Evolutionary conservation across 1,140 invertebrate genomes (phyloP).

Genomic region (Teleopsis dalmanni): DNA sequence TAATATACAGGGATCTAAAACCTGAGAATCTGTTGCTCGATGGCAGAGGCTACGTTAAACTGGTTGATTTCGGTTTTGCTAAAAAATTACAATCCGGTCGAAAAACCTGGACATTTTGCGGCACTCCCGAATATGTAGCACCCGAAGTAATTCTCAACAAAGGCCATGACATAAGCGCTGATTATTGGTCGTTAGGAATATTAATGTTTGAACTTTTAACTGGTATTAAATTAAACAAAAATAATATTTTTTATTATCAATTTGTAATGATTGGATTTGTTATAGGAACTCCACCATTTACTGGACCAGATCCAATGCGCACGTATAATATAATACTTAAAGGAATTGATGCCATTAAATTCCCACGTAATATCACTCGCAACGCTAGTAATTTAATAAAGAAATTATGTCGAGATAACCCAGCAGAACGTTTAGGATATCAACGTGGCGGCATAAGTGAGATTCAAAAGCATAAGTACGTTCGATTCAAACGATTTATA

Average conservation of each 20-base stretch:
- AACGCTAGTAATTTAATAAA: conserved; percentile 94
- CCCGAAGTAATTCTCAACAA: conserved; percentile 96
- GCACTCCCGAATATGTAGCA: conserved; percentile 81
- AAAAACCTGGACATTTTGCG: conserved; percentile 98
- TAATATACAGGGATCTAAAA: conserved; percentile 97
- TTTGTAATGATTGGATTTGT: too few species aligned
- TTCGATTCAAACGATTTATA: conserved; percentile 16
- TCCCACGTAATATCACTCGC: conserved; percentile 85
- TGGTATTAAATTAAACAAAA: conserved; percentile 10
- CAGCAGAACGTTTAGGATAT: conserved; percentile 92
- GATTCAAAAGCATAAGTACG: conserved; percentile 95
- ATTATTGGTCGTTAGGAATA: conserved; percentile 97
- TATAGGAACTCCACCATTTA: conserved; percentile 84
- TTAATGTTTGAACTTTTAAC: conserved; percentile 77
- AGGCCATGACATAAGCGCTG: conserved; percentile 95
- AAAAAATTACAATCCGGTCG: conserved; percentile 86
- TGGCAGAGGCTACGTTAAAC: conserved; percentile 81
- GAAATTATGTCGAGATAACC: conserved; percentile 96
- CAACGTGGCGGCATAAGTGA: conserved; percentile 95
- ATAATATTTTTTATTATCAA: not conserved
- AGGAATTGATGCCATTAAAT: conserved; percentile 96
- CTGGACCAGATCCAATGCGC: conserved; percentile 96
- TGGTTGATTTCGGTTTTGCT: conserved; percentile 96
- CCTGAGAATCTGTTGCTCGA: conserved; percentile 95
- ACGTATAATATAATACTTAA: conserved; percentile 99